phyloP scores from a whole-genome alignment of 2,888 invertebrate genomes.

The Ligdia adustata region DNA sequence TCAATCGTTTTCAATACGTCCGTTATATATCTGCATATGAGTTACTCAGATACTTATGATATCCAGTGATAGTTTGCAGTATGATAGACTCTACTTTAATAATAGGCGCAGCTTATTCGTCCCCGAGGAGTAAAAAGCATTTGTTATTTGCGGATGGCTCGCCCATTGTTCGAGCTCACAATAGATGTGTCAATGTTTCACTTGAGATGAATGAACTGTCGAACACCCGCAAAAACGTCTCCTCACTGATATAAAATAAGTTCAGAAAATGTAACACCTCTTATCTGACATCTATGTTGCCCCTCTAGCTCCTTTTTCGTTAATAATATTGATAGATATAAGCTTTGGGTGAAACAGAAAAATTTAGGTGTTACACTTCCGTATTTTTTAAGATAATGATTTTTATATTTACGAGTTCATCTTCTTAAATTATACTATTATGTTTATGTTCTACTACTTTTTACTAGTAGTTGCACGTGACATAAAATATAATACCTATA shows the following conservation, averaged over 20 bases:
- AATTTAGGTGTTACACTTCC: conserved; percentile 3
- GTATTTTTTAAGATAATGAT: conserved; percentile 7
- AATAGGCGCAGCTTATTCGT: conserved; percentile 20
- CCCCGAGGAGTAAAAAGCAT: conserved; percentile 28
- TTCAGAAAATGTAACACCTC: conserved; percentile 21
- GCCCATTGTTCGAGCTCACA: conserved; percentile 70
- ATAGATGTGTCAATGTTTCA: conserved; percentile 78
- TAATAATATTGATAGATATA: conserved; percentile 22
- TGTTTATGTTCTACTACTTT: too few relatives aligned
- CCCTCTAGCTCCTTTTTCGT: conserved; percentile 1
- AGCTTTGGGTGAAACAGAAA: conserved; percentile 6
- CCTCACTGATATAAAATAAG: conserved; percentile 35
- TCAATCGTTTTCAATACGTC: too few relatives aligned
- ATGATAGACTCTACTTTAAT: too few relatives aligned
- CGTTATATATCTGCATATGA: too few relatives aligned
- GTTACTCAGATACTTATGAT: too few relatives aligned
- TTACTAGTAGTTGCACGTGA: too few relatives aligned
- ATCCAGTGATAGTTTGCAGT: conserved; percentile 32
- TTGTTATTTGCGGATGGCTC: conserved; percentile 49
- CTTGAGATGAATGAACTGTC: conserved; percentile 71
- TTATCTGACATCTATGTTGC: conserved; percentile 19
- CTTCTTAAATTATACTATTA: too few relatives aligned
- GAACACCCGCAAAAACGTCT: conserved; percentile 53
- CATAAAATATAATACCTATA: too few relatives aligned
- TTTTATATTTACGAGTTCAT: too few relatives aligned